Evolutionary conservation across 2,888 invertebrate species (phyloP), one percentile per base, ranked within the genome.

Genomic region (Dinocampus coccinellae): DNA sequence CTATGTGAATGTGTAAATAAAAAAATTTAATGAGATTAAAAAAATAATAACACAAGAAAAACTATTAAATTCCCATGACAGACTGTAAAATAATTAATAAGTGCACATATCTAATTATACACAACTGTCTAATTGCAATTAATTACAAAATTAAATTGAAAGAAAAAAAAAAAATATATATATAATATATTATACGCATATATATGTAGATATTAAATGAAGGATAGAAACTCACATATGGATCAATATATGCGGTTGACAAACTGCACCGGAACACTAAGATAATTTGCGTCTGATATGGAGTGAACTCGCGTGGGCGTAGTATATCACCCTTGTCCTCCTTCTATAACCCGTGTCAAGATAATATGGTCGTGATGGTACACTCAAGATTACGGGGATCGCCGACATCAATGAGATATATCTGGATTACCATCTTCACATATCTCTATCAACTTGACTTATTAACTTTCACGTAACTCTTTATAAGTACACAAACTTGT

Each of bases 181-280:
- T 29, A 29, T 29, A 29, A 29, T 4, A 29, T 29, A 29, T 29
- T 29, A 4, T 3, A n/a, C n/a, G n/a, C n/a, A n/a, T n/a, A n/a
- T n/a, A n/a, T n/a, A n/a, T n/a, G n/a, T n/a, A n/a, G 3, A 4
- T 47, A 47, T 47, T 7, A 3, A 16, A 58, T 6, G 16, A 9
- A 55, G 22, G 26, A 26, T 3, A 34, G 11, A 10, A 6, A 24
- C 26, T 55, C 26, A 10, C 26, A 55, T 26, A n/a, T 29, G 68
- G 73, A 74, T 74, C 71, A 71, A 74, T 71, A 42, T n/a, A 71
- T 69, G 64, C 58, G 62, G 65, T 69, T 69, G 52, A 39, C 64
- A 39, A 52, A 60, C 60, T 65, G 60, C 70, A 64, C 42, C 47
- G 55, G 73, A 74, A 71, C 64, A 65, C 65, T 39, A 70, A 68